Evolutionary conservation across 2,113 vertebrate species (phyloP).

Genomic region (Malurus alboscapulatus): DNA sequence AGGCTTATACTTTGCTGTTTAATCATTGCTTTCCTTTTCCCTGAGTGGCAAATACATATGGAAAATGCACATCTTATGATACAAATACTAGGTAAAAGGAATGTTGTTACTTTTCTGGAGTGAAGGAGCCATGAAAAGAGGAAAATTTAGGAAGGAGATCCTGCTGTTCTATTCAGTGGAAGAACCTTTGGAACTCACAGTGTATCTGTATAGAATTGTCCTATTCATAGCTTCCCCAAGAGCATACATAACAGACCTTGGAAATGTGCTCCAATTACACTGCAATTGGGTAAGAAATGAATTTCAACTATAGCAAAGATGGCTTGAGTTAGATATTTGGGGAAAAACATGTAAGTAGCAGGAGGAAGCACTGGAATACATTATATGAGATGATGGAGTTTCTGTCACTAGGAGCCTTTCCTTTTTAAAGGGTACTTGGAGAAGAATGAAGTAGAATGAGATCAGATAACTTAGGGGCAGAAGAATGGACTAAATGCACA

Average conservation of each 20-base stretch:
- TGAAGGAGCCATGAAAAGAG: neutral
- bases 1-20: neutral
- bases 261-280: neutral
- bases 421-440: neutral
- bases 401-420: neutral
- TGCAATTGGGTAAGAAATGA: neutral
- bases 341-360: neutral
- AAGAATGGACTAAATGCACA: neutral
- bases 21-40: neutral
- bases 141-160: neutral
- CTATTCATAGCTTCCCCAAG: neutral
- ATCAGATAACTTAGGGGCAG: neutral
- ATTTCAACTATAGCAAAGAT: neutral
- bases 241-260: neutral
- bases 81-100: neutral
- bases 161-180: neutral
- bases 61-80: neutral
- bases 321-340: neutral
- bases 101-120: neutral
- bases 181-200: neutral
- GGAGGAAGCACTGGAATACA: neutral
- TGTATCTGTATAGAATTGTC: neutral
- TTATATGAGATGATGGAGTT: neutral
- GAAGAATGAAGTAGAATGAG: neutral
- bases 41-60: neutral